phyloP scores from a whole-genome alignment of 2,113 vertebrate genomes.

The Malurus melanocephalus region DNA sequence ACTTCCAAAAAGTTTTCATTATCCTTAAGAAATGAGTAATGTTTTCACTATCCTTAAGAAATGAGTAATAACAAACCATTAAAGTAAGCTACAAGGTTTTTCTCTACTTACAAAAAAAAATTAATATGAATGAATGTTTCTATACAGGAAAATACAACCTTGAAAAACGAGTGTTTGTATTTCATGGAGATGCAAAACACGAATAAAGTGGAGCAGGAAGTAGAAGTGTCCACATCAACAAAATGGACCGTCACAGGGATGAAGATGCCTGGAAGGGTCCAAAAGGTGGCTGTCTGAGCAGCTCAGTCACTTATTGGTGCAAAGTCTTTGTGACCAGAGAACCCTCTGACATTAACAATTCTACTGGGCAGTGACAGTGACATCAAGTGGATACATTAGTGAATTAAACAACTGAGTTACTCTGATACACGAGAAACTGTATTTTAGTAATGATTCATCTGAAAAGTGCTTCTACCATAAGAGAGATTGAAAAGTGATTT shows the following conservation, averaged over 20 bases:
- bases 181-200: background rate
- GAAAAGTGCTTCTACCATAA: background rate
- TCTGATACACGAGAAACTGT: background rate
- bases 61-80: background rate
- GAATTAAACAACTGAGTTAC: constrained; percentile 40
- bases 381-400: constrained; percentile 62
- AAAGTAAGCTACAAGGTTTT: background rate
- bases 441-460: constrained; percentile 15
- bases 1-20: background rate
- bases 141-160: background rate
- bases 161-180: background rate
- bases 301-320: background rate
- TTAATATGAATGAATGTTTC: background rate
- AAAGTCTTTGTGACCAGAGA: constrained; percentile 28
- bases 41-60: background rate
- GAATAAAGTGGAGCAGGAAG: background rate
- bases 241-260: background rate
- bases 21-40: background rate
- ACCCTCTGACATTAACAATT: constrained; percentile 30
- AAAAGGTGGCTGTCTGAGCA: background rate
- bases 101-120: background rate
- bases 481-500: background rate
- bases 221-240: background rate
- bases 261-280: background rate
- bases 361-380: constrained; percentile 64